Percentiles rank a stretch among this genome's conserved stretches.
These are phyloP conservation scores for Enteromius anoplus DNA, from an alignment of 2,797 vertebrate species.

Conservation along the genomic window DNA sequence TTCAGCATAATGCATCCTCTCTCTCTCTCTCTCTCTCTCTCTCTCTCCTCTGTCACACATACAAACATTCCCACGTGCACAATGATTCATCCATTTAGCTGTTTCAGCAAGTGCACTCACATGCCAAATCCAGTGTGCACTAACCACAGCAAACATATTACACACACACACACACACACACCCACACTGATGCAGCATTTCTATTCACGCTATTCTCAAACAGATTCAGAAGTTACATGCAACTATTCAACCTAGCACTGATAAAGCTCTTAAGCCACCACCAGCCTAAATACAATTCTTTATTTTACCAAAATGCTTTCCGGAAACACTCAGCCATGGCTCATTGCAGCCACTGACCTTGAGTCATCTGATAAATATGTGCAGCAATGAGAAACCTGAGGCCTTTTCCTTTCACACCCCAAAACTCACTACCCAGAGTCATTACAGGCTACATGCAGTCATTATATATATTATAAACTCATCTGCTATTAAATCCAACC, in stretches of 20 bases:
- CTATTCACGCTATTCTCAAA: constrained; percentile 32
- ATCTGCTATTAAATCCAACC: neutral
- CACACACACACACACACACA: constrained; percentile 18
- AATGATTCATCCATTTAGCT: constrained; percentile 41
- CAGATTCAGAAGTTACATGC: neutral
- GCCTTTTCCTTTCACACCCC: neutral
- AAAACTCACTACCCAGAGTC: neutral
- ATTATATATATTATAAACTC: neutral
- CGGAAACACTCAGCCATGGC: neutral
- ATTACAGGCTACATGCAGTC: neutral
- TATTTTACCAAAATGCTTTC: constrained; percentile 9
- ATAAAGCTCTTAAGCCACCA: neutral
- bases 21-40: constrained; percentile 7
- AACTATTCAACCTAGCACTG: constrained; percentile 28
- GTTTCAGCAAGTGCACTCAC: constrained; percentile 39
- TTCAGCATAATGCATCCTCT: constrained; percentile 7
- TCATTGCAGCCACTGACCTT: constrained; percentile 13
- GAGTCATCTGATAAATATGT: constrained; percentile 10
- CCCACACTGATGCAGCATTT: constrained; percentile 28
- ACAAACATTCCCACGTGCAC: constrained; percentile 21
- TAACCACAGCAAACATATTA: constrained; percentile 6
- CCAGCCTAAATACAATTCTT: constrained; percentile 1
- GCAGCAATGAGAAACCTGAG: neutral
- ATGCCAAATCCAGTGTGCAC: constrained; percentile 4
- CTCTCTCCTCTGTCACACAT: constrained; percentile 17